Base-by-base conservation (phyloP, 2,113 vertebrate genomes). In the Catagonus wagneri region DNA sequence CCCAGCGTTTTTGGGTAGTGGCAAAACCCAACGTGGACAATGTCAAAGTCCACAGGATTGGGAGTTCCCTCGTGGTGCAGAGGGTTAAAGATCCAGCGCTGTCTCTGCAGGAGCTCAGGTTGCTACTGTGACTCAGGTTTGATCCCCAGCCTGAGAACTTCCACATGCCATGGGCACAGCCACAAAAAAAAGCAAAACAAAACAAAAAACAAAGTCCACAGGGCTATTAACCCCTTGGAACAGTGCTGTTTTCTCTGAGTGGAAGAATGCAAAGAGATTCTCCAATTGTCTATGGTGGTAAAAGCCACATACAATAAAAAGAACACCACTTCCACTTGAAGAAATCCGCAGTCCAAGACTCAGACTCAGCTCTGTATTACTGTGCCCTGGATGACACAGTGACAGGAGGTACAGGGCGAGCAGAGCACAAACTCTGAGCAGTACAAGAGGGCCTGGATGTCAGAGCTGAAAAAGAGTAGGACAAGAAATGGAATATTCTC, bases 311-410 rank as follows among this genome's bases (percentile, higher is more conserved):
- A 91, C 6, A 15, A 22, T 2, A 74, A 32, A 36, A 23, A 79
- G 7, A 14, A 50, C 11, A 68, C 32, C 4, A 83, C 13, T 97
- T 96, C 71, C 88, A 97, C 72, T 17, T 97, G 96, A 0, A 97
- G 83, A 97, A 97, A 75, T 23, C 54, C 25, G 80, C 87, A 29
- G 81, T 81, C 23, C 69, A 65, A 11, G 58, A 54, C 54, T 58
- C 54, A 54, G 95, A 97, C 44, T 96, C 89, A 0, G 97, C 97
- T 20, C 22, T 96, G 71, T 96, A 95, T 90, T 97, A 89, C 71
- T 97, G 97, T 93, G 95, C 25, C 29, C 22, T 93, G 81, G 1
- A 39, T 50, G 78, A 81, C 95, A 85, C 95, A 95, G 65, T 92
- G 89, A 87, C 19, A 23, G 44, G 36, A 44, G n/a, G 39, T 32